Evolutionary conservation across 1,140 invertebrate species (phyloP).

Genomic region (Phortica variegata): DNA sequence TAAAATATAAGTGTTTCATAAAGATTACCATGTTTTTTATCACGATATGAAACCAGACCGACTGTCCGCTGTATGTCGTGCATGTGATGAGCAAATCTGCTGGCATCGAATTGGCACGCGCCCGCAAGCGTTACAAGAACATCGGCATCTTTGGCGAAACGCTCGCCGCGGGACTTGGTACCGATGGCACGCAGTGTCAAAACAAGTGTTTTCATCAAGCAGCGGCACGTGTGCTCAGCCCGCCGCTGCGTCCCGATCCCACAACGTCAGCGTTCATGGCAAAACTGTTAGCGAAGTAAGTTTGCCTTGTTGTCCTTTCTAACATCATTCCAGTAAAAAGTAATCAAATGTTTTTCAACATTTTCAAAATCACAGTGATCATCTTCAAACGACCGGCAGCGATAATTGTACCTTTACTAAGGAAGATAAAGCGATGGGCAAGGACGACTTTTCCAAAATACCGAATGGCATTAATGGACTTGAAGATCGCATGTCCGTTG

Average conservation of each 20-base stretch:
- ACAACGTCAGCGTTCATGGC: constrained; percentile 80
- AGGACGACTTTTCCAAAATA: constrained; percentile 92
- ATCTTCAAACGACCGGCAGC: constrained; percentile 89
- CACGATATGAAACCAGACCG: constrained; percentile 30
- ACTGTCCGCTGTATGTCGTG: constrained; percentile 68
- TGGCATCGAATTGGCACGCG: constrained; percentile 64
- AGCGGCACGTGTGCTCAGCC: constrained; percentile 65
- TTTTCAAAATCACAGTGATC: constrained; percentile 82
- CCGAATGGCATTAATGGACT: constrained; percentile 98
- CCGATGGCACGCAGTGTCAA: constrained; percentile 45
- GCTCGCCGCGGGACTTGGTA: constrained; percentile 71
- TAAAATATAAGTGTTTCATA: no score
- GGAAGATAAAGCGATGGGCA: constrained; percentile 89
- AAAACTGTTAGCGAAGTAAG: constrained; percentile 83
- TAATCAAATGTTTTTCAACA: not conserved
- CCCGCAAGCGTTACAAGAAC: constrained; percentile 57
- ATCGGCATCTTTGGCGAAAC: constrained; percentile 75
- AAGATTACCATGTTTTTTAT: no score
- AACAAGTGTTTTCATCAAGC: constrained; percentile 49
- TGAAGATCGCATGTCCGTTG: constrained; percentile 93
- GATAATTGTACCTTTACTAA: constrained; percentile 96
- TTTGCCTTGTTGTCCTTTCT: constrained; percentile 22
- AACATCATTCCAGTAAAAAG: not conserved
- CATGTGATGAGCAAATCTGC: constrained; percentile 76
- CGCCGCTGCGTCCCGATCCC: constrained; percentile 78